Conservation (phyloP, 1,140 invertebrate genomes). For the Caenorhabditis elegans region WBcel235 BX284603.4:8243501-8244000, state of each 20-base stretch:
- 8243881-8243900: constrained; percentile 89
- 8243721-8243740: constrained; percentile 87
- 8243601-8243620: constrained; percentile 98
- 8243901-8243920: constrained; percentile 84
- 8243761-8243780: constrained; percentile 83
- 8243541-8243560: constrained; percentile 92
- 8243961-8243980: constrained; percentile 53
- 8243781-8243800: constrained; percentile 57
- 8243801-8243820: not conserved
- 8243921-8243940: constrained; percentile 75
- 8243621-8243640: constrained; percentile 89
- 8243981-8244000: constrained; percentile 41
- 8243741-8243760: constrained; percentile 92
- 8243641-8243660: constrained; percentile 92
- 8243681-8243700: constrained; percentile 86
- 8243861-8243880: constrained; percentile 79
- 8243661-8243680: constrained; percentile 85
- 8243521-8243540: constrained; percentile 86
- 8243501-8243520: constrained; percentile 81
- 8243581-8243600: constrained; percentile 88
- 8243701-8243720: constrained; percentile 71
- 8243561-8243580: constrained; percentile 79
- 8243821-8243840: constrained; percentile 69
- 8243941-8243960: constrained; percentile 61
- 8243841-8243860: constrained; percentile 82